These are phyloP conservation scores for Conomelus anceps DNA, from an alignment of 2,888 invertebrate genomes.

Conservation along the genomic window DNA sequence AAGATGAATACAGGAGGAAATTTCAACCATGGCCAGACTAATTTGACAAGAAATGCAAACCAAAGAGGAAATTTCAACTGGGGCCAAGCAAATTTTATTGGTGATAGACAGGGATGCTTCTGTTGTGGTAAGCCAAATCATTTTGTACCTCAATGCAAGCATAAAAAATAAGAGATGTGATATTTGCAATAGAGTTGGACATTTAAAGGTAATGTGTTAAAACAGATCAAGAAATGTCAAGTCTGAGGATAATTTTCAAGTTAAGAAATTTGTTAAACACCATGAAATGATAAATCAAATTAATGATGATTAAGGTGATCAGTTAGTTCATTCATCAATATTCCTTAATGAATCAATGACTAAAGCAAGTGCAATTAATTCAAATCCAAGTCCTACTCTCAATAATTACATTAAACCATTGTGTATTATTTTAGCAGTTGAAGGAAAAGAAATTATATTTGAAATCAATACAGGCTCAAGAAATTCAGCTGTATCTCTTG, in stretches of 20 bases:
- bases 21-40: neutral
- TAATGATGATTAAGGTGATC: neutral
- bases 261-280: neutral
- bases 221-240: neutral
- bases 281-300: neutral
- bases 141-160: neutral
- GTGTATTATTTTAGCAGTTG: neutral
- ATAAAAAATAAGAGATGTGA: neutral
- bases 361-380: neutral
- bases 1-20: neutral
- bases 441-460: neutral
- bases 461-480: conserved; percentile 9
- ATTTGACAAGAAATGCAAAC: neutral
- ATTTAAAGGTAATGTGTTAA: neutral
- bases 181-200: neutral
- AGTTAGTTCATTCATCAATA: neutral
- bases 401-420: neutral
- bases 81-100: neutral
- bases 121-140: neutral
- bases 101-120: neutral
- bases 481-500: neutral
- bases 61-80: neutral
- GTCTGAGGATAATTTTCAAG: neutral
- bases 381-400: neutral
- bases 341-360: neutral